A percentile compares a stretch with the other conserved stretches of the same genome.
Evolutionary conservation across 1,140 invertebrate species (phyloP).

Genomic region (Magallana angulata): DNA sequence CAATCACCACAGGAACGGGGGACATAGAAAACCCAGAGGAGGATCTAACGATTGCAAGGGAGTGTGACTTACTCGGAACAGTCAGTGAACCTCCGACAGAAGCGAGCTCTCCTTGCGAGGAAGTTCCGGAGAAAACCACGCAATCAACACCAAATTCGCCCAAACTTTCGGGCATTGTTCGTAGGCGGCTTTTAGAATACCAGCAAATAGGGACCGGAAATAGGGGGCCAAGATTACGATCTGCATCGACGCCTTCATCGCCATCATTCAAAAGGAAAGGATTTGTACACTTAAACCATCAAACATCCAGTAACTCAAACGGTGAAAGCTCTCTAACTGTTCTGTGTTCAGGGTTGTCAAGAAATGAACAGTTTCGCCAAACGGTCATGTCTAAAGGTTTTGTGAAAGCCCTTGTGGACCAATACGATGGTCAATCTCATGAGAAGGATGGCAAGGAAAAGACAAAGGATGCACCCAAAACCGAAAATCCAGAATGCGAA

Average conservation of each 20-base stretch:
- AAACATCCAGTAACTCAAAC: constrained; percentile 25
- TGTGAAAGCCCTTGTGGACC: constrained; percentile 67
- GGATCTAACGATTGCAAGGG: constrained; percentile 44
- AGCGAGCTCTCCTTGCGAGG: constrained; percentile 39
- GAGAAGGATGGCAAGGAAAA: not conserved
- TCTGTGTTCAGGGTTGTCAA: constrained; percentile 46
- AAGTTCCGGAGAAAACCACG: constrained; percentile 5
- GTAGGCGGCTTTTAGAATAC: constrained; percentile 58
- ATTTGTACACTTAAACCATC: not conserved
- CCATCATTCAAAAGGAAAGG: constrained; percentile 10
- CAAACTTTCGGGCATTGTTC: constrained; percentile 58
- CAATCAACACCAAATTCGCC: constrained; percentile 59
- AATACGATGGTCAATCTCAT: constrained; percentile 60
- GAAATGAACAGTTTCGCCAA: constrained; percentile 62
- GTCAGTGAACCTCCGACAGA: constrained; percentile 33
- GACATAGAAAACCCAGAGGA: constrained; percentile 40
- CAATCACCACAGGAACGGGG: constrained; percentile 17
- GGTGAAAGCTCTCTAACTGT: constrained; percentile 25
- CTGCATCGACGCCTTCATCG: constrained; percentile 28
- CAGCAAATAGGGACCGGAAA: constrained; percentile 36
- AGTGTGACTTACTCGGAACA: not conserved
- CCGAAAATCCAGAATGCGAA: not conserved
- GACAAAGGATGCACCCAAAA: not conserved
- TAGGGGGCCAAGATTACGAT: constrained; percentile 7
- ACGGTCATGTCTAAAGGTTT: constrained; percentile 68